phyloP scores from a whole-genome alignment of 2,888 invertebrate genomes.

The Eueremaeus valkanovi region DNA sequence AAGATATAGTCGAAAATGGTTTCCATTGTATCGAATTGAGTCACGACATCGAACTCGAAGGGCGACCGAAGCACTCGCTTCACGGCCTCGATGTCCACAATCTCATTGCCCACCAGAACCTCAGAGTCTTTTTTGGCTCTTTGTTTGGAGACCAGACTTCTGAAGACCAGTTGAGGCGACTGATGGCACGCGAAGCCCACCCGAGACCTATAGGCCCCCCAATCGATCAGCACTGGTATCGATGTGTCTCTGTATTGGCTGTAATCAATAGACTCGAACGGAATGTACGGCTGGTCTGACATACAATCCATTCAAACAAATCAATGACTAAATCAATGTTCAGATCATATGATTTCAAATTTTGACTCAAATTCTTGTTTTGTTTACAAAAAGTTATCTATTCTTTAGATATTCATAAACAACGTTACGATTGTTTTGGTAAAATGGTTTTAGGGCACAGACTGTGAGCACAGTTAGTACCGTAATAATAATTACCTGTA shows the following conservation, averaged over 20 bases:
- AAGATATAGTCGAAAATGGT: slow-evolving; percentile 18
- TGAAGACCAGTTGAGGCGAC: not conserved
- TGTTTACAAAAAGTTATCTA: no score
- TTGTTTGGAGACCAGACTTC: slow-evolving; percentile 14
- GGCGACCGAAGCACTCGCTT: not conserved
- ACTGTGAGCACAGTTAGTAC: no score
- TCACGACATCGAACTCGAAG: slow-evolving; percentile 21
- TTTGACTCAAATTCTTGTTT: no score
- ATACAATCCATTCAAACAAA: slow-evolving; percentile 15
- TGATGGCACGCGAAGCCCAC: not conserved
- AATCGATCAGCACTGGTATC: not conserved
- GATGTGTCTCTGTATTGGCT: not conserved
- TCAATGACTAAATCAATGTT: no score
- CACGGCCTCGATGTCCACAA: slow-evolving; percentile 2
- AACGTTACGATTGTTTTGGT: no score
- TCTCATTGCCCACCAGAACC: slow-evolving; percentile 1
- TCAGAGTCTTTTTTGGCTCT: slow-evolving; percentile 16
- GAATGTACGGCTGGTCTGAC: not conserved
- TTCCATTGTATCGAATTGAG: slow-evolving; percentile 9
- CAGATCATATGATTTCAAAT: no score
- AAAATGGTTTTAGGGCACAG: no score
- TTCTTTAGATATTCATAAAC: no score
- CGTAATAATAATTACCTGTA: no score
- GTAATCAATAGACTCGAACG: not conserved
- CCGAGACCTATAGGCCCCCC: not conserved